A percentile compares a stretch with the other conserved stretches of the same genome.
phyloP scores from a whole-genome alignment of 1,140 invertebrate genomes.

The Neuroterus valhalla region DNA sequence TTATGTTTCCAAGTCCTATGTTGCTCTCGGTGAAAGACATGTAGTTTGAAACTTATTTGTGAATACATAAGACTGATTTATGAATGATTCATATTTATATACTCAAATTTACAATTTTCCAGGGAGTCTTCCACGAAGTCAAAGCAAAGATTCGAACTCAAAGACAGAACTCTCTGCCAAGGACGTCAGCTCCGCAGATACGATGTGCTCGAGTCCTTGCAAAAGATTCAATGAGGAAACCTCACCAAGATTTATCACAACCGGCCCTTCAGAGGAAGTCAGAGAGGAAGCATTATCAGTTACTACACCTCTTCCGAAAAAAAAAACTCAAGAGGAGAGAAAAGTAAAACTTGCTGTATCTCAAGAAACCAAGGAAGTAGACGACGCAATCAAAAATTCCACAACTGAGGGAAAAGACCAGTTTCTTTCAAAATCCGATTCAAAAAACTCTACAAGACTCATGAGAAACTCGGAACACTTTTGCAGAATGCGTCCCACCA shows the following conservation, averaged over 20 bases:
- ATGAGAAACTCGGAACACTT: slow-evolving; percentile 59
- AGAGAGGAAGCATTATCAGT: slow-evolving; percentile 26
- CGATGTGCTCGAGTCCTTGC: slow-evolving; percentile 85
- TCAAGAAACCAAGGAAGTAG: background rate
- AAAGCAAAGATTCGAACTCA: slow-evolving; percentile 64
- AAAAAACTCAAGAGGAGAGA: background rate
- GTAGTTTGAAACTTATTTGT: too few relatives aligned
- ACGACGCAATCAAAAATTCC: slow-evolving; percentile 14
- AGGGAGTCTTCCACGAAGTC: too few relatives aligned
- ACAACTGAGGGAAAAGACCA: slow-evolving; percentile 15
- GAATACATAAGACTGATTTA: too few relatives aligned
- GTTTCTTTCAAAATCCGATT: slow-evolving; percentile 1
- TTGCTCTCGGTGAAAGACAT: too few relatives aligned
- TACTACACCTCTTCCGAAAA: background rate
- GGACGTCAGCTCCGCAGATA: slow-evolving; percentile 79
- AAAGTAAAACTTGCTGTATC: background rate
- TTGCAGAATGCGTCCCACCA: slow-evolving; percentile 66
- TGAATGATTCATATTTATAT: too few relatives aligned
- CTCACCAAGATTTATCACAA: background rate
- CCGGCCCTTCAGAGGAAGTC: background rate
- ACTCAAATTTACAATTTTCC: too few relatives aligned
- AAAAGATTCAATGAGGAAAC: slow-evolving; percentile 65
- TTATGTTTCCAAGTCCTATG: too few relatives aligned
- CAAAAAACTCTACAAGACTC: background rate
- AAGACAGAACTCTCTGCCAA: slow-evolving; percentile 59